Percentiles rank a stretch among this genome's conserved stretches.
Evolutionary conservation across 92 coral and sea anemone genomes (phyloP).

Genomic region (Epizoanthus scotinus): DNA sequence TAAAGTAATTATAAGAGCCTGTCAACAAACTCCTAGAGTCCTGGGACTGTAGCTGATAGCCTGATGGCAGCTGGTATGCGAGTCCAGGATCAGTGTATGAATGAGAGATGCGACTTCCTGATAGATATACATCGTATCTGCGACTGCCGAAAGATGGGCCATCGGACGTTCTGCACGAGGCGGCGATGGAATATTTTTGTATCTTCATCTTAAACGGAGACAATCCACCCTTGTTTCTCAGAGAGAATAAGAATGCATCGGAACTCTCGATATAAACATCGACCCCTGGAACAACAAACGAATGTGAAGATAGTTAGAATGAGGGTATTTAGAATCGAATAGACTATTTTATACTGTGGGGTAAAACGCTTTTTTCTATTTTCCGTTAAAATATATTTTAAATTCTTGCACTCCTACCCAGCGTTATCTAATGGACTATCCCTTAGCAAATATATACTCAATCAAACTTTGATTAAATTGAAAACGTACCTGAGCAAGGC

Average conservation of each 20-base stretch:
- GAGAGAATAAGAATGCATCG: constrained; percentile 18
- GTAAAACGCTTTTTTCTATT: too few species aligned
- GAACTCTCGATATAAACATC: background rate
- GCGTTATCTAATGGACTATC: too few species aligned
- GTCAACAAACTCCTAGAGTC: too few species aligned
- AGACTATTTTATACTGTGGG: too few species aligned
- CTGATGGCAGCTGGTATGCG: constrained; percentile 8
- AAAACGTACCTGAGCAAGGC: constrained; percentile 24
- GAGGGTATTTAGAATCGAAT: too few species aligned
- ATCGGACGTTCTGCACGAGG: background rate
- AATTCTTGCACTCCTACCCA: too few species aligned
- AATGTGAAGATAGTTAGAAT: too few species aligned
- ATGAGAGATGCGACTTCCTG: background rate
- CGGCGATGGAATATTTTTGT: background rate
- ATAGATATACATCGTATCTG: background rate
- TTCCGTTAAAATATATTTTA: too few species aligned
- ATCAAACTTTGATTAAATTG: too few species aligned
- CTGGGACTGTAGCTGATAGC: background rate
- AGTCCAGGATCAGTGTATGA: constrained; percentile 14
- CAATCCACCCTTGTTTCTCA: constrained; percentile 8
- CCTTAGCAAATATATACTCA: too few species aligned
- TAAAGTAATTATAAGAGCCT: too few species aligned
- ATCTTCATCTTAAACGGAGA: constrained; percentile 21
- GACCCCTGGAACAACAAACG: background rate
- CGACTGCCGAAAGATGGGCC: constrained; percentile 10